Base-by-base conservation (phyloP, 2,888 invertebrate genomes). In the Hirtodrosophila duncani region DNA sequence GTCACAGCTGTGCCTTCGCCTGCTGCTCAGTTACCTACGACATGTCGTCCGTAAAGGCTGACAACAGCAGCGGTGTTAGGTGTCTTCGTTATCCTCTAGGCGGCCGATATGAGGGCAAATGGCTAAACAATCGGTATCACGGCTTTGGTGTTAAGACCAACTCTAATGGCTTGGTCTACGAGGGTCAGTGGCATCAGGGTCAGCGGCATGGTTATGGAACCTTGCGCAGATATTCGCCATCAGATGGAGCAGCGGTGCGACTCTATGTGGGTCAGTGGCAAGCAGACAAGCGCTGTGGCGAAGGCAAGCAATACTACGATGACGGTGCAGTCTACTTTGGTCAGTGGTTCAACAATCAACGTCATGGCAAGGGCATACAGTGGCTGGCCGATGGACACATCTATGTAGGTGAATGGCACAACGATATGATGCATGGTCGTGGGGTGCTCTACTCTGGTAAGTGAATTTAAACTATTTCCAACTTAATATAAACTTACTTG, bases 391-490 rank as follows among this genome's bases (percentile, higher is more conserved):
- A 85, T 65, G 83, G 81, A 3, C 45, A 78, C 1, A 58, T 84
- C 39, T 87, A 83, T 63, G 30, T 87, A 21, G 86, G 86, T 1
- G 83, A 86, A 62, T 86, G 86, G 87, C 59, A 63, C n/a, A 37
- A 63, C 10, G 85, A 85, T 62, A 61, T 53, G 1, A 67, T 65
- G 58, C 78, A 87, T 39, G 86, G 87, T 1, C 51, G 63, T 2
- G 86, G 86, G 0, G 81, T 85, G 2, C 60, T 83, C 36, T 82
- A 80, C 39, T 72, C 67, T 18, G 70, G 85, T 85, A 31, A 60
- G 60, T 55, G 2, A 1, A 5, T 6, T 3, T 4, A 31, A 1
- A 9, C 3, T 8, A 10, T 36, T 17, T 11, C 2, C 6, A n/a
- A 13, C 8, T 10, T 13, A 7, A 4, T 13, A 14, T 24, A 6